Evolutionary conservation across 2,888 invertebrate species (phyloP).

Genomic region (Cephus rjabovi): DNA sequence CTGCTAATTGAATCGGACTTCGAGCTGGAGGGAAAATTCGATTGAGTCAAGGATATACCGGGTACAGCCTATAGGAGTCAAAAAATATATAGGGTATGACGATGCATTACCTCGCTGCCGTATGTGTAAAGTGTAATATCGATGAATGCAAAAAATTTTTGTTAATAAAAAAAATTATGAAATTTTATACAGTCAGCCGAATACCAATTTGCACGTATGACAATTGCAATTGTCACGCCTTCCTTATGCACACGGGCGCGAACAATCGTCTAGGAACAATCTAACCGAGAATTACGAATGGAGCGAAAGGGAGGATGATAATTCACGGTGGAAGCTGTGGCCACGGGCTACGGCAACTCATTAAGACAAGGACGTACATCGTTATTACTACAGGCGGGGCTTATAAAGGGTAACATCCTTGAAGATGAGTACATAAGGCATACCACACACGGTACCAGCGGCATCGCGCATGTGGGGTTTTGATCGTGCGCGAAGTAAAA

Average conservation of each 20-base stretch:
- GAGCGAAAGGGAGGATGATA: not conserved
- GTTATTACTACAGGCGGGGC: constrained; percentile 19
- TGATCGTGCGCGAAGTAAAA: constrained; percentile 12
- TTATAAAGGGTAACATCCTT: constrained; percentile 10
- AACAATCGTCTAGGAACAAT: not conserved
- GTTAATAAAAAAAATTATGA: not conserved
- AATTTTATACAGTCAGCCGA: not conserved
- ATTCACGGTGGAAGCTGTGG: not conserved
- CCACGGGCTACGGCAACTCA: constrained; percentile 17
- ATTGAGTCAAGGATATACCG: not conserved
- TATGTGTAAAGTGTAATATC: not conserved
- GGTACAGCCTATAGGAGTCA: not conserved
- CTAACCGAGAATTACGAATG: not conserved
- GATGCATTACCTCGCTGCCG: no score
- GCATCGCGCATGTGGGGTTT: constrained; percentile 20
- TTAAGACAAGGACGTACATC: constrained; percentile 23
- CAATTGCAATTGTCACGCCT: not conserved
- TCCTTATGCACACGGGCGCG: not conserved
- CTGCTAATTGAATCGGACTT: not conserved
- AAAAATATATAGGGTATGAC: not conserved
- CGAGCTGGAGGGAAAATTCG: not conserved
- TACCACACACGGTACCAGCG: constrained; percentile 11
- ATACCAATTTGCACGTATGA: not conserved
- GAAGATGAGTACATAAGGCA: constrained; percentile 16
- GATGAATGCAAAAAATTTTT: not conserved